A percentile compares a stretch with the other conserved stretches of the same genome.
These are phyloP conservation scores for Heliconius melpomene DNA, from an alignment of 1,140 invertebrate genomes.

Conservation along the genomic window DNA sequence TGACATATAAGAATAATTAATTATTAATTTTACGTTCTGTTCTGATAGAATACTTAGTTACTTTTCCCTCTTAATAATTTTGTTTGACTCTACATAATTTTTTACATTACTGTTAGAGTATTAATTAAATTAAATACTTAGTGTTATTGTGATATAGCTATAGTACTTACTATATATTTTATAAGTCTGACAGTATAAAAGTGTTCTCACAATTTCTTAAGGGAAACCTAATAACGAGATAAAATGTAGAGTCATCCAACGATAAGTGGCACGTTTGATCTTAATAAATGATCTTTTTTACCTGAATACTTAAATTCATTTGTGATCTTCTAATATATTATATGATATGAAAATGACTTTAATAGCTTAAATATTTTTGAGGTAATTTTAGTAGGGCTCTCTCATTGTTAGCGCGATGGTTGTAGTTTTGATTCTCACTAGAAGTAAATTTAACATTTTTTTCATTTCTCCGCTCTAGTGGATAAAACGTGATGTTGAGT, in stretches of 20 bases:
- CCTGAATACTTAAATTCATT: not conserved
- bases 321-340: not conserved
- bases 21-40: no score
- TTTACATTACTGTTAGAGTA: not conserved
- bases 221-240: not conserved
- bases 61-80: not conserved
- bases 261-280: not conserved
- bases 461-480: no score
- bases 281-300: conserved; percentile 1
- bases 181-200: not conserved
- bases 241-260: not conserved
- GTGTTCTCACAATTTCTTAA: not conserved
- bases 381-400: no score
- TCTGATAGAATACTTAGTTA: not conserved
- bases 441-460: no score
- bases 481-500: no score
- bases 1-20: not conserved
- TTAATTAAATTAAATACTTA: not conserved
- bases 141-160: not conserved
- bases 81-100: not conserved
- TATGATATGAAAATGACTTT: not conserved
- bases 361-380: not conserved
- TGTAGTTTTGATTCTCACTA: no score
- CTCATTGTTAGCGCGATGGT: no score
- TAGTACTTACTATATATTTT: not conserved